Percentiles rank a stretch among this genome's conserved stretches.
These are phyloP conservation scores for Trichomalopsis sarcophagae DNA, from an alignment of 1,140 invertebrate genomes.

Conservation along the genomic window DNA sequence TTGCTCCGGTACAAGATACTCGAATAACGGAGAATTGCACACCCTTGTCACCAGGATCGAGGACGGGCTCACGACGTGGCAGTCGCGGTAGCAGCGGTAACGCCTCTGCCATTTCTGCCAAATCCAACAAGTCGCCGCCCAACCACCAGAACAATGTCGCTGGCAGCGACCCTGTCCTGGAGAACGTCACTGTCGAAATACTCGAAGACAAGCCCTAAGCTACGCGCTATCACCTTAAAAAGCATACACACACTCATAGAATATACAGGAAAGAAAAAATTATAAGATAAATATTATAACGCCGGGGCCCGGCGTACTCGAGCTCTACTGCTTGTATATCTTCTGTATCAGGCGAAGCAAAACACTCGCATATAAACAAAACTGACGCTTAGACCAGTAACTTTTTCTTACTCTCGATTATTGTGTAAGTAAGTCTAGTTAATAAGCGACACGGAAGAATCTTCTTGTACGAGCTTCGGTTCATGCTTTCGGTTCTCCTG, in stretches of 20 bases:
- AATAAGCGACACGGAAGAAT: slow-evolving; percentile 13
- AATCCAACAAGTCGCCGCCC: slow-evolving; percentile 75
- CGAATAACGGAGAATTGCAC: slow-evolving; percentile 62
- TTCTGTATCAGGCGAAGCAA: background rate
- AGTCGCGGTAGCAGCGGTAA: slow-evolving; percentile 81
- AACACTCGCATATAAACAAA: slow-evolving; percentile 25
- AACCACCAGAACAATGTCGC: slow-evolving; percentile 60
- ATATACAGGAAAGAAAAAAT: background rate
- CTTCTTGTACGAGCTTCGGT: slow-evolving; percentile 12
- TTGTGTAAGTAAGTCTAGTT: slow-evolving; percentile 9
- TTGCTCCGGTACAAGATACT: slow-evolving; percentile 60
- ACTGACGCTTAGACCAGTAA: slow-evolving; percentile 42
- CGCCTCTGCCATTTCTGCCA: slow-evolving; percentile 77
- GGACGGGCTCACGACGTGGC: slow-evolving; percentile 80
- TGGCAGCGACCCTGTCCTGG: slow-evolving; percentile 71
- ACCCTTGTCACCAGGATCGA: slow-evolving; percentile 79
- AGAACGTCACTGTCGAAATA: slow-evolving; percentile 78
- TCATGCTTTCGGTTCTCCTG: background rate
- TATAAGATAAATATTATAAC: background rate
- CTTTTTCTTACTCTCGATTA: slow-evolving; percentile 46
- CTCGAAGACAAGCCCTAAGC: slow-evolving; percentile 72
- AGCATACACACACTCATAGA: background rate
- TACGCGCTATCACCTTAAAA: background rate
- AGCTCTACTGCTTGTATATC: background rate
- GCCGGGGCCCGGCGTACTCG: background rate